phyloP scores from a whole-genome alignment of 2,888 invertebrate species.

The Ichneumon xanthorius region DNA sequence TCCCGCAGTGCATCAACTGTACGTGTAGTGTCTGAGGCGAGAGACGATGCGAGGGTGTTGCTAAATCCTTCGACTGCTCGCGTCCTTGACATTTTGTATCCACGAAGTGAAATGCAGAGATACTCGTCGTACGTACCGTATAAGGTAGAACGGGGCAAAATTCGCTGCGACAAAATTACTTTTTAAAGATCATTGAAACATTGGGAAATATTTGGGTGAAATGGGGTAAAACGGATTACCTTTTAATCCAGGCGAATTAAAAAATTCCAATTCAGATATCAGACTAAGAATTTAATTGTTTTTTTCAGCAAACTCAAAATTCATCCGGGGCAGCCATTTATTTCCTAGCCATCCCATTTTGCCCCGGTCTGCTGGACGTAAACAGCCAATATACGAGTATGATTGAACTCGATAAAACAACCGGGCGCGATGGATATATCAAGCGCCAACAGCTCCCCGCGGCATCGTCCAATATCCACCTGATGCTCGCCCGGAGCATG shows the following conservation, averaged over 20 bases:
- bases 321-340: not conserved
- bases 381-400: slow-evolving; percentile 7
- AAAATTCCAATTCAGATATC: not conserved
- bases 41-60: slow-evolving; percentile 51
- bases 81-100: slow-evolving; percentile 61
- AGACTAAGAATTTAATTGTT: not conserved
- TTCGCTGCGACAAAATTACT: too few species aligned
- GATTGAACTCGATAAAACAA: slow-evolving; percentile 11
- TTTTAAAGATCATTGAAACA: too few species aligned
- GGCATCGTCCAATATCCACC: slow-evolving; percentile 56
- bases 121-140: not conserved
- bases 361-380: too few species aligned
- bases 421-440: not conserved
- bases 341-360: not conserved
- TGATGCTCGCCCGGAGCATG: slow-evolving; percentile 56
- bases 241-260: not conserved
- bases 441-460: not conserved
- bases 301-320: not conserved
- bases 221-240: too few species aligned
- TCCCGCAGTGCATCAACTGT: not conserved
- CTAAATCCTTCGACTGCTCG: slow-evolving; percentile 45
- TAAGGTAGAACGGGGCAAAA: too few species aligned
- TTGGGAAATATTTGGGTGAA: too few species aligned
- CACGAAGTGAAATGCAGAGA: slow-evolving; percentile 43
- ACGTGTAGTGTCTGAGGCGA: not conserved